Evolutionary conservation across 2,797 vertebrate species (phyloP).

Genomic region (Eurystomus glaucurus): DNA sequence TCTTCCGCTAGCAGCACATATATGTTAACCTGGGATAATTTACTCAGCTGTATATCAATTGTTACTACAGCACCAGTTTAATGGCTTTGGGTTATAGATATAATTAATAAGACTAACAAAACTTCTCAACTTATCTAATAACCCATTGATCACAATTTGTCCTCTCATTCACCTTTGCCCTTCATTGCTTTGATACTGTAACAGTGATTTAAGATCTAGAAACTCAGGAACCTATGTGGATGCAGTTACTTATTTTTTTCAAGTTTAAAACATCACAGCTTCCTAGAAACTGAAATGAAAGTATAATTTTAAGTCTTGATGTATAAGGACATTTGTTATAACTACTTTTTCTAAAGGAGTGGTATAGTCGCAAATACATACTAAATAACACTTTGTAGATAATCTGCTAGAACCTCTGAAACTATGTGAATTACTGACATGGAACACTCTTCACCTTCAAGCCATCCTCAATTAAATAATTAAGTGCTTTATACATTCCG

Average conservation of each 20-base stretch:
- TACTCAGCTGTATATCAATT: conserved; percentile 82
- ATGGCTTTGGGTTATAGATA: conserved; percentile 86
- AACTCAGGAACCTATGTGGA: neutral
- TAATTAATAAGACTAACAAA: conserved; percentile 82
- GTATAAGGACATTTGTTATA: neutral
- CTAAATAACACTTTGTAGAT: neutral
- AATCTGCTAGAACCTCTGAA: neutral
- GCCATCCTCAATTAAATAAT: neutral
- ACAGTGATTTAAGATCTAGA: conserved; percentile 54
- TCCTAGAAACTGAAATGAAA: neutral
- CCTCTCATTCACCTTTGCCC: conserved; percentile 79
- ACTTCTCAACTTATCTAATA: conserved; percentile 82
- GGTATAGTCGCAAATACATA: neutral
- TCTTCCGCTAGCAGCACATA: conserved; percentile 80
- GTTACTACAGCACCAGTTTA: conserved; percentile 79
- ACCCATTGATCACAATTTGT: conserved; percentile 80
- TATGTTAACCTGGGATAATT: conserved; percentile 81
- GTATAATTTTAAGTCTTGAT: neutral
- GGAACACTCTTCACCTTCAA: neutral
- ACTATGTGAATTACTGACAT: neutral
- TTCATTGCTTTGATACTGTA: conserved; percentile 49
- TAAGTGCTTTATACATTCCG: neutral
- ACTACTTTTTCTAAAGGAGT: neutral
- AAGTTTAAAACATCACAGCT: neutral
- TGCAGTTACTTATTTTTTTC: neutral